A percentile compares a stretch with the other conserved stretches of the same genome.
Evolutionary conservation across 1,140 invertebrate genomes (phyloP).

Genomic region (Olivierus martensii): DNA sequence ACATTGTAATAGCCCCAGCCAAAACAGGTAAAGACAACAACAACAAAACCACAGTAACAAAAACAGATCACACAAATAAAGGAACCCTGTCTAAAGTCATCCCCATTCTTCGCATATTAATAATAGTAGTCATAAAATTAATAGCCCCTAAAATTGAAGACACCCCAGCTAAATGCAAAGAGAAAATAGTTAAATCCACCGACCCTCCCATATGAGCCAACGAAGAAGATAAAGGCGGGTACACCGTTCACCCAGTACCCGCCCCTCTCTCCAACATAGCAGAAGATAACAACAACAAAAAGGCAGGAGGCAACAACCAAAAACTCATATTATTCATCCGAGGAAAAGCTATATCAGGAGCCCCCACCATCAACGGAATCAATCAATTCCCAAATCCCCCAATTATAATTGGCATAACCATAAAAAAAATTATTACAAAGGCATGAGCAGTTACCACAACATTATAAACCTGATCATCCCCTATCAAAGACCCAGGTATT

Average conservation of each 20-base stretch:
- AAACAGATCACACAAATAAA: slow-evolving; percentile 46
- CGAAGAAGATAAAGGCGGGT: slow-evolving; percentile 45
- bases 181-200: slow-evolving; percentile 51
- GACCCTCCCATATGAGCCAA: slow-evolving; percentile 41
- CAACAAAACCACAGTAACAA: slow-evolving; percentile 49
- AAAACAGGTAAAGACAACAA: slow-evolving; percentile 50
- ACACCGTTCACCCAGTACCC: slow-evolving; percentile 48
- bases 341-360: slow-evolving; percentile 57
- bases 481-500: slow-evolving; percentile 41
- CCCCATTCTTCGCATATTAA: slow-evolving; percentile 28
- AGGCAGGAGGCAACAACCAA: slow-evolving; percentile 47
- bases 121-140: slow-evolving; percentile 42
- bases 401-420: slow-evolving; percentile 61
- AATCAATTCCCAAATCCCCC: slow-evolving; percentile 65
- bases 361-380: slow-evolving; percentile 51
- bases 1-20: slow-evolving; percentile 55
- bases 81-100: slow-evolving; percentile 38
- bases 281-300: slow-evolving; percentile 42
- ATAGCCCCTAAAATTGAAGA: slow-evolving; percentile 50
- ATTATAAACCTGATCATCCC: slow-evolving; percentile 55
- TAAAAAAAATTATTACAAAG: slow-evolving; percentile 65
- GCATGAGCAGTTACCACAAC: slow-evolving; percentile 53
- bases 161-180: slow-evolving; percentile 46
- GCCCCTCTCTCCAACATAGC: slow-evolving; percentile 43
- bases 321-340: slow-evolving; percentile 66